A percentile compares a stretch with the other conserved stretches of the same genome.
Conservation (phyloP, 2,113 vertebrate genomes). For the Lota lota region DNA sequence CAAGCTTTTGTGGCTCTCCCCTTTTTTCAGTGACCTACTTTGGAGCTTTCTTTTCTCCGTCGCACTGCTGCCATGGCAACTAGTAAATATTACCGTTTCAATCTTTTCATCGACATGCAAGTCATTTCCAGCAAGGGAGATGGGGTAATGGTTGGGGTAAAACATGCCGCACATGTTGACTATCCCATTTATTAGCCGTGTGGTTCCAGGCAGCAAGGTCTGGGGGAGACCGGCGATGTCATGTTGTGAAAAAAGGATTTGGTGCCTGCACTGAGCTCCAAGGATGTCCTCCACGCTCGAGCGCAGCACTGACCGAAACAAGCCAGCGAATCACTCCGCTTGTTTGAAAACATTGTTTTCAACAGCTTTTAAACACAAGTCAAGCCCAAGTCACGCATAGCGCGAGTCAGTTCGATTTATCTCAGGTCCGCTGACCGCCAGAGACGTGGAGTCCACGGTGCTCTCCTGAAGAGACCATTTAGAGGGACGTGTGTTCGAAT, state of each 20-base stretch:
- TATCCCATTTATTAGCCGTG: constrained; percentile 39
- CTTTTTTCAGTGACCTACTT: constrained; percentile 36
- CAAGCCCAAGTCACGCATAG: not conserved
- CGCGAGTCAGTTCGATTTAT: constrained; percentile 37
- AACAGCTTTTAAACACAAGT: constrained; percentile 21
- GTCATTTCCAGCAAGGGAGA: constrained; percentile 41
- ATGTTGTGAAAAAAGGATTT: constrained; percentile 53
- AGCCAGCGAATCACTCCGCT: constrained; percentile 26
- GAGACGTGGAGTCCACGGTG: no score
- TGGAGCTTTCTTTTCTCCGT: constrained; percentile 26
- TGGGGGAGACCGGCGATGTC: constrained; percentile 38
- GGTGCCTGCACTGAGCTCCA: constrained; percentile 8
- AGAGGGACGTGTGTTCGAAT: not conserved
- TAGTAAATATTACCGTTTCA: constrained; percentile 57
- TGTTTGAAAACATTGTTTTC: constrained; percentile 31
- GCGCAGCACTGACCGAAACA: constrained; percentile 40
- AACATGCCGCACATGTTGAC: constrained; percentile 31
- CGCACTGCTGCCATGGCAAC: constrained; percentile 50
- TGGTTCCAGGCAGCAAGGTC: constrained; percentile 6
- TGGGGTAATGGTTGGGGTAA: constrained; percentile 39
- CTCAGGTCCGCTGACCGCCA: constrained; percentile 14
- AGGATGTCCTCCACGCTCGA: constrained; percentile 30
- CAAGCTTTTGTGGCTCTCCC: not conserved
- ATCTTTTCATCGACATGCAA: constrained; percentile 42
- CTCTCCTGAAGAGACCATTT: constrained; percentile 1